Conservation (phyloP, 2,888 invertebrate species). For the Euproctis similis region DNA sequence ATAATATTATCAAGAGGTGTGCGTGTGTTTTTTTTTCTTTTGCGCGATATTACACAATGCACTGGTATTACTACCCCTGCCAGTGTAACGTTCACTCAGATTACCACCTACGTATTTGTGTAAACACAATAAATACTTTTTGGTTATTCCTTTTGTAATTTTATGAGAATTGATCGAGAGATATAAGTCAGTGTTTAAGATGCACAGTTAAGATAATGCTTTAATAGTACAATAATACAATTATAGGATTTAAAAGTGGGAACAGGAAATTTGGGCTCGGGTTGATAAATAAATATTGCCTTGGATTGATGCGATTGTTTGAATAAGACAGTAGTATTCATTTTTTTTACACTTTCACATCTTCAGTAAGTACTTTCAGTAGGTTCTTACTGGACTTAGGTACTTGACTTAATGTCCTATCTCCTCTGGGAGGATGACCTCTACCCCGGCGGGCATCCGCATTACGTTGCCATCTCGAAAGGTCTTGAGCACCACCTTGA, state of each 20-base stretch:
- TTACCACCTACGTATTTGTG: slow-evolving; percentile 74
- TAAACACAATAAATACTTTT: slow-evolving; percentile 74
- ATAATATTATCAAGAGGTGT: slow-evolving; percentile 73
- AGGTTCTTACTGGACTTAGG: too few species aligned
- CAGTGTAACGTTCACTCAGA: slow-evolving; percentile 42
- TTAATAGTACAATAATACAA: too few species aligned
- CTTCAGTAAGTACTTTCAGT: too few species aligned
- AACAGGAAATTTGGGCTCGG: slow-evolving; percentile 26
- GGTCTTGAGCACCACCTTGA: too few species aligned
- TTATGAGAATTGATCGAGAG: slow-evolving; percentile 40
- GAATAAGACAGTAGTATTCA: too few species aligned
- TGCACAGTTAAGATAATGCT: slow-evolving; percentile 31
- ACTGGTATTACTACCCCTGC: slow-evolving; percentile 32
- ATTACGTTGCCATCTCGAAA: too few species aligned
- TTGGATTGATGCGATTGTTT: too few species aligned
- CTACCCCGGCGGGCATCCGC: too few species aligned
- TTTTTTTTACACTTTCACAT: too few species aligned
- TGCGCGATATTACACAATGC: slow-evolving; percentile 32
- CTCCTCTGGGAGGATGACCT: too few species aligned
- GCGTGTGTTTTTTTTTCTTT: too few species aligned
- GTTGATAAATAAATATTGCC: slow-evolving; percentile 21
- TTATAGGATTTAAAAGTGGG: slow-evolving; percentile 22
- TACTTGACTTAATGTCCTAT: too few species aligned
- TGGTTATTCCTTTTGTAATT: slow-evolving; percentile 48
- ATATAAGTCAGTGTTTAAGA: slow-evolving; percentile 40